Percentiles rank a stretch among this genome's conserved stretches.
Conservation (phyloP, 2,797 vertebrate genomes). For the Tadarida brasiliensis region DNA sequence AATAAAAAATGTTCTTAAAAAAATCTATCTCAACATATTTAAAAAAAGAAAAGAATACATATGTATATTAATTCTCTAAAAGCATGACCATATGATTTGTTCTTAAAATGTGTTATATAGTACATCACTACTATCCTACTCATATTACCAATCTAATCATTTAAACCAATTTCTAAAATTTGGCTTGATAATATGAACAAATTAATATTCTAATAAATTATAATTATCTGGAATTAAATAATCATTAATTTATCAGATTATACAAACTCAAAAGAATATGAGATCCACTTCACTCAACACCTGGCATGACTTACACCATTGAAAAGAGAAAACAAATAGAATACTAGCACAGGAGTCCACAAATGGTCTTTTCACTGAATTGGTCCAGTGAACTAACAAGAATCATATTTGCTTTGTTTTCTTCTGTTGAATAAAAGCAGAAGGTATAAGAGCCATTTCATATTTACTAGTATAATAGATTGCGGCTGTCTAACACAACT, state of each 20-base stretch:
- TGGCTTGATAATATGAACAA: not conserved
- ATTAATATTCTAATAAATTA: not conserved
- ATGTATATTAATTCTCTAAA: not conserved
- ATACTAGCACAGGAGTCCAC: not conserved
- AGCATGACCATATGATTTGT: not conserved
- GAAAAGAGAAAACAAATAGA: conserved; percentile 50
- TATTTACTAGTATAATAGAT: not conserved
- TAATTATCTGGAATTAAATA: not conserved
- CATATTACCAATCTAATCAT: conserved; percentile 17
- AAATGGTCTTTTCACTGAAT: not conserved
- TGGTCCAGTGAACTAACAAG: not conserved
- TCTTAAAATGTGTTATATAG: conserved; percentile 26
- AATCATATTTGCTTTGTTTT: not conserved
- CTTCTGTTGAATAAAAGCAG: not conserved
- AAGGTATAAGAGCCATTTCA: not conserved
- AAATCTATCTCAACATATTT: too few relatives aligned
- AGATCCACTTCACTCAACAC: not conserved
- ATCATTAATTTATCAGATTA: conserved; percentile 32
- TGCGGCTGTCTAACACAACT: not conserved
- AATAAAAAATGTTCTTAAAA: not conserved
- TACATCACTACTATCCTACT: not conserved
- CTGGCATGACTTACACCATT: not conserved
- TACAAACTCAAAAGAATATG: not conserved
- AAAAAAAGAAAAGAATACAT: not conserved
- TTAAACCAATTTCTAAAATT: conserved; percentile 21